Percentiles rank a stretch among this genome's conserved stretches.
These are phyloP conservation scores for Hoplias malabaricus DNA, from an alignment of 2,113 vertebrate genomes.

Conservation along the genomic window DNA sequence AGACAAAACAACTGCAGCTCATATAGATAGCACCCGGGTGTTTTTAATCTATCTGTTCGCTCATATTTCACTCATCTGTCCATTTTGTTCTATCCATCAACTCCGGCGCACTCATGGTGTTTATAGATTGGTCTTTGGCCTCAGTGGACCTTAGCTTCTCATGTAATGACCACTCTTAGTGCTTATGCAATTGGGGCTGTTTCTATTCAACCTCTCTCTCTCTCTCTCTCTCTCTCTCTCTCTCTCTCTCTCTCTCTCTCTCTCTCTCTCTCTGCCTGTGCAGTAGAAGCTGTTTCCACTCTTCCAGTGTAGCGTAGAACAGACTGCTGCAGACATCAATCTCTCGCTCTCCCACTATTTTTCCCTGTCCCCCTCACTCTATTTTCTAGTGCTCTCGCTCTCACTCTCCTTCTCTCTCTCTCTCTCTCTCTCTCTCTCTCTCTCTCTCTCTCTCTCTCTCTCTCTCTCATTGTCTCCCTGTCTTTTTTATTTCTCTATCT, in stretches of 20 bases:
- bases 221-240: neutral
- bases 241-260: neutral
- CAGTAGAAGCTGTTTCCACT: too few relatives aligned
- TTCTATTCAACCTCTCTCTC: neutral
- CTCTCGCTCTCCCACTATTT: neutral
- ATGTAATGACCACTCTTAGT: neutral
- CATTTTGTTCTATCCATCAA: neutral
- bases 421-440: neutral
- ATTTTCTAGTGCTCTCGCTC: neutral
- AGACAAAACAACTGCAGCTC: constrained; percentile 28
- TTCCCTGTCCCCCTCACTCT: neutral
- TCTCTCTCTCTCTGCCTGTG: neutral
- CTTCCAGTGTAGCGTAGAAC: neutral
- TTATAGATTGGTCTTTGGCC: neutral
- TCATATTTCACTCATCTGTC: constrained; percentile 26
- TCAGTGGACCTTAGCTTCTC: neutral
- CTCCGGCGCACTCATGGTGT: neutral
- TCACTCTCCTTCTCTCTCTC: neutral
- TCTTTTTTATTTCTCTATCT: neutral
- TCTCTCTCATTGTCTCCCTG: neutral
- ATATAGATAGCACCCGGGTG: constrained; percentile 26
- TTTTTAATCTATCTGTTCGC: constrained; percentile 41
- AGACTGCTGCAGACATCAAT: too few relatives aligned
- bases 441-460: neutral
- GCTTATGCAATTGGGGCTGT: neutral